Evolutionary conservation across 1,140 invertebrate genomes (phyloP).

Genomic region (Drosophila sechellia): DNA sequence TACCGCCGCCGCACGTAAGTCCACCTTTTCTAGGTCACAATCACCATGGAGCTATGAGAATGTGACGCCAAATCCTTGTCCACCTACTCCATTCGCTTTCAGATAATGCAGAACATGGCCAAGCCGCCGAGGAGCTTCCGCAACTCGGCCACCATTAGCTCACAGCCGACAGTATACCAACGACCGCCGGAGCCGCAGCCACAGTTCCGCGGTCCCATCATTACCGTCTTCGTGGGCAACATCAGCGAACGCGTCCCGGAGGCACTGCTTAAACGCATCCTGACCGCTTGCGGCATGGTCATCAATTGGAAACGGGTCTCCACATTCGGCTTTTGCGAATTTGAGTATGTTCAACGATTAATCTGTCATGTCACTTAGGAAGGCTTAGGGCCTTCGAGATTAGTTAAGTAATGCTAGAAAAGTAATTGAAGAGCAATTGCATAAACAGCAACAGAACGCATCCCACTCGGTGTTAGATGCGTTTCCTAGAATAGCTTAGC

Average conservation of each 20-base stretch:
- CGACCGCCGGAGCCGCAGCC: constrained; percentile 74
- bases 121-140: constrained; percentile 84
- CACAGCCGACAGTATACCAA: constrained; percentile 82
- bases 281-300: constrained; percentile 96
- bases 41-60: not conserved
- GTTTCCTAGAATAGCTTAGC: not conserved
- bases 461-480: not conserved
- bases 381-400: not conserved
- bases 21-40: not conserved
- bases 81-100: constrained; percentile 4
- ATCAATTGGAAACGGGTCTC: constrained; percentile 99
- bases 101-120: constrained; percentile 86
- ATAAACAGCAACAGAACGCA: too few species aligned
- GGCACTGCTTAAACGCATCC: constrained; percentile 96
- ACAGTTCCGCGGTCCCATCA: constrained; percentile 90
- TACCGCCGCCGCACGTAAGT: constrained; percentile 85
- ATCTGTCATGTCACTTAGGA: not conserved
- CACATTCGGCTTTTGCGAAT: constrained; percentile 99
- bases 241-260: constrained; percentile 98
- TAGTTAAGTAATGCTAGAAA: not conserved
- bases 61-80: not conserved
- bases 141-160: constrained; percentile 83
- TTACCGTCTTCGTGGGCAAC: constrained; percentile 99
- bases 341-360: constrained; percentile 62
- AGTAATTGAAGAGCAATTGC: not conserved